Base-by-base conservation (phyloP, 2,797 vertebrate species). In the Gymnopithys bicolor region DNA sequence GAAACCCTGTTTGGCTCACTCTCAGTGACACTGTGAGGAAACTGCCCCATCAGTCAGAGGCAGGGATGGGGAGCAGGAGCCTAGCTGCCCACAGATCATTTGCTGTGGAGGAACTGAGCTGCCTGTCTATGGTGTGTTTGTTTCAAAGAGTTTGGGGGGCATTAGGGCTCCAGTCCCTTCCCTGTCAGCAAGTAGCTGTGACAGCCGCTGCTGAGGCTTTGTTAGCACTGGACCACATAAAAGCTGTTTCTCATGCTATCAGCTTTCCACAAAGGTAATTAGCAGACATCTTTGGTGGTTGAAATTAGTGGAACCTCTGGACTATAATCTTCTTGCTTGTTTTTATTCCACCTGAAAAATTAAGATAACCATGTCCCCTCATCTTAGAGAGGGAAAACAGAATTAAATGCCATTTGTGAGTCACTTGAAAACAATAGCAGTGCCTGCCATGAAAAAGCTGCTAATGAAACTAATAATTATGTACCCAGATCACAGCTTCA, bases 401-500 rank as follows among this genome's bases (percentile, higher is more conserved):
- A 82, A 94, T 89, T 83, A 69, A 81, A 6, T 1, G 8, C 48
- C 94, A 73, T 76, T 94, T 49, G 6, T 5, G 13, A 93, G 52
- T 74, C 88, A 92, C 94, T 92, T 52, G 87, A 84, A 94, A 93
- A 96, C 79, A 95, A 95, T 88, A 84, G 79, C 87, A 52, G 53
- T 66, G 55, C 88, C 73, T 93, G 92, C 46, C 83, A 95, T 59
- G 63, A 66, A 95, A 96, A 94, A 93, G 74, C 77, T 90, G 70
- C 19, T 23, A 67, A 55, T 94, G 64, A 85, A 94, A 96, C 91
- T 90, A 96, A 94, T 94, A 95, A 93, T 95, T 90, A 91, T 46
- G 63, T 86, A 92, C 93, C 87, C 90, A 87, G 59, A 91, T 58
- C 76, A 93, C 79, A 94, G 90, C 55, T 81, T 93, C 85, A 95